A percentile compares a stretch with the other conserved stretches of the same genome.
phyloP scores from a whole-genome alignment of 2,113 vertebrate species.

The Tonatia bakeri region DNA sequence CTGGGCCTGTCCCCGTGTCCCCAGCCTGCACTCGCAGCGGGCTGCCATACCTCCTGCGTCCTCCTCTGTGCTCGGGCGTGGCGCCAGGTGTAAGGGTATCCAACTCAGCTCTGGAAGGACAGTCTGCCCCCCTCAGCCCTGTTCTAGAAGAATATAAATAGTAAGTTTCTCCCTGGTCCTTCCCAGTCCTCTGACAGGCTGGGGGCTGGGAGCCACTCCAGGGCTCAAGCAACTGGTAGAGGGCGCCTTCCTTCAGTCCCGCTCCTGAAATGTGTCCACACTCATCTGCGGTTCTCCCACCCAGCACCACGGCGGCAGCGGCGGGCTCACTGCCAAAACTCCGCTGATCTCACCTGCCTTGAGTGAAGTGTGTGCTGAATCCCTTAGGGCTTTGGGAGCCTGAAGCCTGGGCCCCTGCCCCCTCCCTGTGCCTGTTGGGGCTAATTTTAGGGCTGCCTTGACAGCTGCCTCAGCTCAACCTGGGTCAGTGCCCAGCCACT shows the following conservation, averaged over 20 bases:
- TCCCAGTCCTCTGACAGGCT: neutral
- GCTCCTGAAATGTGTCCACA: neutral
- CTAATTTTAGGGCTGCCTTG: constrained; percentile 72
- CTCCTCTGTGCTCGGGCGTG: neutral
- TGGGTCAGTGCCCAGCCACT: constrained; percentile 42
- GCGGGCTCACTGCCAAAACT: neutral
- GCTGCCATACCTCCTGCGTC: neutral
- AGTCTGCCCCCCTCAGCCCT: neutral
- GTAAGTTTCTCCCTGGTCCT: neutral
- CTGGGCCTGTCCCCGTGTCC: neutral
- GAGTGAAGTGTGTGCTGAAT: neutral
- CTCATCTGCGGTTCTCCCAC: neutral
- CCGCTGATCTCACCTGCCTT: neutral
- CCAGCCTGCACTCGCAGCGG: neutral
- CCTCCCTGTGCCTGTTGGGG: neutral
- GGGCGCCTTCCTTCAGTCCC: neutral
- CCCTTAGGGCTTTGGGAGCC: neutral
- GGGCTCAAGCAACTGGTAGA: neutral
- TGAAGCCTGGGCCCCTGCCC: neutral
- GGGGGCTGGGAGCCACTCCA: neutral
- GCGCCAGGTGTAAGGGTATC: neutral
- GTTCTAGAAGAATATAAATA: neutral
- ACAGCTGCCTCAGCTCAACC: constrained; percentile 34
- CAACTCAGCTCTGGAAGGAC: neutral
- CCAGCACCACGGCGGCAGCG: neutral